Conservation (phyloP, 2,888 invertebrate genomes). For the Eilema depressum region DNA sequence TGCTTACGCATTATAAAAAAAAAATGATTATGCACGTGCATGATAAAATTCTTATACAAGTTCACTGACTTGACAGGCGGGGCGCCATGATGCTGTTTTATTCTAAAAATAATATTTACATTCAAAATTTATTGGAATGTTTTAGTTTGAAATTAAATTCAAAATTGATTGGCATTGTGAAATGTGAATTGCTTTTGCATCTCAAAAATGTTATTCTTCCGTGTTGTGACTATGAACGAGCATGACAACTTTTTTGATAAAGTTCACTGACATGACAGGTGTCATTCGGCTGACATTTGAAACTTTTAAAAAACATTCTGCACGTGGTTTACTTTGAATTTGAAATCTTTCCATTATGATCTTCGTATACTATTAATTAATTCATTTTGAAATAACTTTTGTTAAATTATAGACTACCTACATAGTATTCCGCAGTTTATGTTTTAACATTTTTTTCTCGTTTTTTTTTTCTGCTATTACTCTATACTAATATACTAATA, state of each 20-base stretch:
- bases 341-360: too few species aligned
- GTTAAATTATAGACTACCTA: too few species aligned
- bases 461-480: too few species aligned
- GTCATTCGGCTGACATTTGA: background rate
- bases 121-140: background rate
- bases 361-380: background rate
- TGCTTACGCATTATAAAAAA: background rate
- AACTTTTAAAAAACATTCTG: background rate
- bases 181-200: background rate
- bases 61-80: background rate
- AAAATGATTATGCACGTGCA: constrained; percentile 1
- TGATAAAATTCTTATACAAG: background rate
- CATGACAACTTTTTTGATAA: background rate
- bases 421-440: too few species aligned
- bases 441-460: too few species aligned
- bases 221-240: background rate
- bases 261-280: background rate
- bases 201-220: background rate
- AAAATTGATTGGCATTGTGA: background rate
- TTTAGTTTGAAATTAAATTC: background rate
- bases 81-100: background rate
- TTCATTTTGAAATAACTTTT: too few species aligned
- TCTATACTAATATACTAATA: too few species aligned
- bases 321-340: too few species aligned
- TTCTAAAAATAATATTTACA: background rate